Evolutionary conservation across 2,113 vertebrate genomes (phyloP), one percentile per base, ranked within the genome.

Genomic region (Laterallus jamaicensis): DNA sequence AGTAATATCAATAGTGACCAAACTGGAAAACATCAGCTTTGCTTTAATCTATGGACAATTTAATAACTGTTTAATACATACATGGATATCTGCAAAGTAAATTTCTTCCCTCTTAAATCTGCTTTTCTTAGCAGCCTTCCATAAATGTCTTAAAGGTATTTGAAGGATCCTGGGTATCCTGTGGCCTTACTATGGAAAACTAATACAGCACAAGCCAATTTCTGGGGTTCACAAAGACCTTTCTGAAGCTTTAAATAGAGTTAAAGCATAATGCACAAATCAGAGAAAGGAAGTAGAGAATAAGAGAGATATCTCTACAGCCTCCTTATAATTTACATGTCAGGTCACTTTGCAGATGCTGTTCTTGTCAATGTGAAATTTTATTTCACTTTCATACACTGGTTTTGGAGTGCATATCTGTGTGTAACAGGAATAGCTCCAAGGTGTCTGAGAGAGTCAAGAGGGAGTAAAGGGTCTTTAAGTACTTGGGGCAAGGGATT

Each of bases 401-500:
- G 28, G 4, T 66, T 77, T 88, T 26, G 5, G 18, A 74, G 12
- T 0, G 0, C 4, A 11, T 26, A 21, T 69, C 29, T 69, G 8
- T 54, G 20, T 44, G 44, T 40, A 44, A 35, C 6, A 56, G n/a
- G 26, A 85, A 7, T 60, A 67, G 49, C 11, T 66, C 28, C 39
- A 62, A 58, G 24, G 12, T n/a, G 4, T 86, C 12, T 62, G 37
- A 74, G 37, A 69, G 26, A 66, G 8, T 22, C 47, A 79, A 56
- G 26, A 6, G 15, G 40, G 5, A 83, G 12, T 21, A 86, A 67
- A 77, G 10, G 11, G 35, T 44, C 12, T 15, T 21, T n/a, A 49
- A 54, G 7, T 2, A 0, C 16, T 13, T 52, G 59, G 10, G 31
- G 5, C 1, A 3, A 68, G 24, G 9, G 17, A 32, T 32, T 18